Conservation (phyloP, 2,797 vertebrate genomes). For the Mus minutoides region DNA sequence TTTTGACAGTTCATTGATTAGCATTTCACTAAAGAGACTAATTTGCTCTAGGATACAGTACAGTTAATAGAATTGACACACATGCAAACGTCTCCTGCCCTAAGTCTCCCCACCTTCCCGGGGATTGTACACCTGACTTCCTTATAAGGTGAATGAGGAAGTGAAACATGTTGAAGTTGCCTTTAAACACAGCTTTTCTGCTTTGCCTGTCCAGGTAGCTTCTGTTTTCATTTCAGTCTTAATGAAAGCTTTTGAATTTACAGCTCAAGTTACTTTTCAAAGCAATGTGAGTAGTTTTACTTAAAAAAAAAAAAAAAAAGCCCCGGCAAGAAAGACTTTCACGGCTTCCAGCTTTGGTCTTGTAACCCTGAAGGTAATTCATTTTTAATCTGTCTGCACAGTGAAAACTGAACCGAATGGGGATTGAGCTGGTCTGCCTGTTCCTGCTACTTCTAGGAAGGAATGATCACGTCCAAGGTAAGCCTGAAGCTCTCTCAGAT, state of each 20-base stretch:
- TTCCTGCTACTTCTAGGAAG: slow-evolving; percentile 93
- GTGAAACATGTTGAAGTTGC: slow-evolving; percentile 87
- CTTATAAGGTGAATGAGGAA: slow-evolving; percentile 95
- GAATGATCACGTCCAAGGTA: slow-evolving; percentile 94
- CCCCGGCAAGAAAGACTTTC: slow-evolving; percentile 72
- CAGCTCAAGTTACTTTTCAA: slow-evolving; percentile 81
- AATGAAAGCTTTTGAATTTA: slow-evolving; percentile 76
- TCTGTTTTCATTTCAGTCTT: slow-evolving; percentile 85
- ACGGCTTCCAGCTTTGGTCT: slow-evolving; percentile 73
- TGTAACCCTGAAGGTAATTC: slow-evolving; percentile 80
- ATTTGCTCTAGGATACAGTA: slow-evolving; percentile 83
- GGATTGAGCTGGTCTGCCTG: slow-evolving; percentile 95
- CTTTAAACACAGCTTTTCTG: slow-evolving; percentile 84
- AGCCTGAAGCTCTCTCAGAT: slow-evolving; percentile 81
- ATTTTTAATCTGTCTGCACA: slow-evolving; percentile 87
- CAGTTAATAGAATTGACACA: slow-evolving; percentile 75
- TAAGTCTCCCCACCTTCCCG: slow-evolving; percentile 86
- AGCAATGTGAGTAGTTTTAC: slow-evolving; percentile 79
- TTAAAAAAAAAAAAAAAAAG: neutral
- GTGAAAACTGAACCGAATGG: slow-evolving; percentile 96
- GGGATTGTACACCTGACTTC: slow-evolving; percentile 89
- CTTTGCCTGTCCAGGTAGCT: slow-evolving; percentile 87
- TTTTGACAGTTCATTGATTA: slow-evolving; percentile 53
- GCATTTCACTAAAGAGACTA: slow-evolving; percentile 56
- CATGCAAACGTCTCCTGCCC: slow-evolving; percentile 85